Evolutionary conservation across 53 echinoderm and acorn worm genomes (phyloP), one percentile per base, ranked within the genome.

Genomic region (Holothuria scabra): DNA sequence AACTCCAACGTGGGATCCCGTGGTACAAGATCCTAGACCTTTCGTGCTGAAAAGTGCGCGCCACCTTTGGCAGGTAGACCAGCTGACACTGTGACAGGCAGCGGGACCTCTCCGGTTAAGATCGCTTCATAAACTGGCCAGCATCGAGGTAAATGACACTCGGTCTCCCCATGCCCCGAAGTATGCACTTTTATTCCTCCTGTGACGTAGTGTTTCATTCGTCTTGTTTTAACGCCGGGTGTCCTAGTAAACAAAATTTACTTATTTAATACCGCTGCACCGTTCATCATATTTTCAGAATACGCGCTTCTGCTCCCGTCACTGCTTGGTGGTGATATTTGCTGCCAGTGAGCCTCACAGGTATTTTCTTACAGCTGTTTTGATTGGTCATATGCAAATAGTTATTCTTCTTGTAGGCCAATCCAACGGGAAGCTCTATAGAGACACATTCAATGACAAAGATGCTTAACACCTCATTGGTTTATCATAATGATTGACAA

Each of bases 201-300:
- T 52, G 18, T 52, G 52, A 52, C 52, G 52, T 52, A 16, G 52
- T 52, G 18, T 52, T 52, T 3, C 52, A 52, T 38, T 79, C 31
- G 20, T 23, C 44, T 37, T 38, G 37, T 81, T 61, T 61, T 64
- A 81, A 46, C 44, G 28, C 82, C 30, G 62, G 82, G 81, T 80
- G 60, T 63, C 46, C 82, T 21, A 37, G 81, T 81, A 81, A 81
- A 81, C 81, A 81, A 81, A n/a, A 81, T 81, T 81, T 37, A 60
- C 81, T 63, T 81, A 61, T 78, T 56, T 78, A 78, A 2, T 31
- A 79, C 57, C 31, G 60, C 21, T n/a, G 33, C 31, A 6, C 35
- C 59, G 60, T 79, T 79, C 28, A 57, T 26, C 52, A 9, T 22
- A 74, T 12, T 18, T 33, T 24, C 37, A 11, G 48, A 71, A 71